phyloP scores from a whole-genome alignment of 2,888 invertebrate genomes.

The Gymnosoma rotundatum region DNA sequence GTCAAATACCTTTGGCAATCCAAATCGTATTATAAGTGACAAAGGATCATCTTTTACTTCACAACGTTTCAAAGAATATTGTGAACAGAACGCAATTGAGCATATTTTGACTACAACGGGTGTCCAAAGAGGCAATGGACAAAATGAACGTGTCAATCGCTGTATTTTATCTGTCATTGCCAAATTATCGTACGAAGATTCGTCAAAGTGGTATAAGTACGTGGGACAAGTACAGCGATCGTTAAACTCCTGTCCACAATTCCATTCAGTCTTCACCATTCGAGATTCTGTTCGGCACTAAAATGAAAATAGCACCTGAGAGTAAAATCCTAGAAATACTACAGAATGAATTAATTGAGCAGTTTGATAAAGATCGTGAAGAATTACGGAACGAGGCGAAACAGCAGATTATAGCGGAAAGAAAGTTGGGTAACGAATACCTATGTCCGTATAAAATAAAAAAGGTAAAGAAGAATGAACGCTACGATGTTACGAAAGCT shows the following conservation, averaged over 20 bases:
- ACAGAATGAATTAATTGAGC: not conserved
- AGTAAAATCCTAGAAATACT: not conserved
- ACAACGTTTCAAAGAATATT: not conserved
- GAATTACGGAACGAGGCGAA: not conserved
- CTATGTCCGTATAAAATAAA: not conserved
- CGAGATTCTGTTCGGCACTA: constrained; percentile 42
- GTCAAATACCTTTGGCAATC: constrained; percentile 6
- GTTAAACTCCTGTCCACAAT: constrained; percentile 39
- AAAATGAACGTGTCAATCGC: constrained; percentile 49
- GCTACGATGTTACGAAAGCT: not conserved
- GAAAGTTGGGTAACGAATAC: no score
- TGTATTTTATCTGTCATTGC: constrained; percentile 34
- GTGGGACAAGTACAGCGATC: constrained; percentile 38
- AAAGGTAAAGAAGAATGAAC: not conserved
- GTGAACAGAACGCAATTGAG: not conserved
- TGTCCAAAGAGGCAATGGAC: constrained; percentile 27
- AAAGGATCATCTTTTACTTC: constrained; percentile 44
- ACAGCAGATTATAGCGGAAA: not conserved
- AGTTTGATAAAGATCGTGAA: constrained; percentile 1
- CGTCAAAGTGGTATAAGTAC: constrained; percentile 6
- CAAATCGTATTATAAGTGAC: constrained; percentile 39
- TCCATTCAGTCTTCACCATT: constrained; percentile 54
- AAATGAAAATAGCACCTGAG: not conserved
- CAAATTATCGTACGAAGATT: constrained; percentile 45
- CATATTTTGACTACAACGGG: not conserved